Evolutionary conservation across 2,113 vertebrate genomes (phyloP), one percentile per base, ranked within the genome.

Genomic region (Microcebus griseorufus): DNA sequence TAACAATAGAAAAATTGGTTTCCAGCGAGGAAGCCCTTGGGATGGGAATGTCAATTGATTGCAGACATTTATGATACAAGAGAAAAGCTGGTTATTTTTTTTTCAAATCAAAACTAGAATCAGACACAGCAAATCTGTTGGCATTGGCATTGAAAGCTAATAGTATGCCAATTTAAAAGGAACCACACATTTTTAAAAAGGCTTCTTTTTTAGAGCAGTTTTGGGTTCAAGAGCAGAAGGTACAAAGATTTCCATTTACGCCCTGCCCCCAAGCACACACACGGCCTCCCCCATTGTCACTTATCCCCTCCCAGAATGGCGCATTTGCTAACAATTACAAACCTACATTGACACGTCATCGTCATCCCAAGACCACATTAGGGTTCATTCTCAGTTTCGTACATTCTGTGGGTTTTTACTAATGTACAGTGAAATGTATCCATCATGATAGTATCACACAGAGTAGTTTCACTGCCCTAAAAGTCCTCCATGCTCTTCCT

Each of bases 31-130:
- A 88, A 58, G 25, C 45, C 22, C 60, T 53, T 39, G 65, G 83
- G 70, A 76, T 34, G 23, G 14, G 27, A 87, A 34, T 20, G 58
- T 53, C 80, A 88, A 60, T 69, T 76, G 75, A 82, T 42, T 78
- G 34, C 39, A 93, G 70, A 64, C 17, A 80, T 79, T 75, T 86
- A 32, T 79, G 55, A 79, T 58, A 42, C 81, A 73, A 88, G 39
- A 65, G 20, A 81, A 79, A 90, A 90, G 10, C 20, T 10, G 10
- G 25, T 92, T 45, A 32, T 88, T 96, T 95, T 84, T 80, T 69
- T 80, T 69, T 90, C 88, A 62, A 95, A 78, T 60, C 62, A 87
- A 78, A 89, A 87, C 25, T 76, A 62, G 37, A 95, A 27, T 92
- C 84, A 92, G 58, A 85, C 22, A 42, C 3, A 27, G 32, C 34